These are phyloP conservation scores for Ormyrus rosae DNA, from an alignment of 2,888 invertebrate species.

Conservation along the genomic window DNA sequence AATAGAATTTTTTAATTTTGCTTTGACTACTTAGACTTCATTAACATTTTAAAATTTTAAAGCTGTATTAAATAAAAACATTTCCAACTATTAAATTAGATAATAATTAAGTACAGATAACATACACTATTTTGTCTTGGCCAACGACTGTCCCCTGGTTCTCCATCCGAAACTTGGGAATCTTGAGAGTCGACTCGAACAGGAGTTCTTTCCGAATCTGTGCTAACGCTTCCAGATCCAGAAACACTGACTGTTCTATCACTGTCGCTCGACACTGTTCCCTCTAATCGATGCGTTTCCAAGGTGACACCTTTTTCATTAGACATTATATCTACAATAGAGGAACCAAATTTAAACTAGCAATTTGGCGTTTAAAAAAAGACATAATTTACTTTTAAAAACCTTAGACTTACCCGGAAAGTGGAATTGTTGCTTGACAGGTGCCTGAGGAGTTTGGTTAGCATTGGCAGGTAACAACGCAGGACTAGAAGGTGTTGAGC, in stretches of 20 bases:
- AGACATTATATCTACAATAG: constrained; percentile 67
- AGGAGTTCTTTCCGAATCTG: constrained; percentile 89
- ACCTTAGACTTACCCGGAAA: constrained; percentile 81
- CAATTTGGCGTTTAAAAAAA: neutral
- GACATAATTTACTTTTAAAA: neutral
- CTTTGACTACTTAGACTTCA: too few species aligned
- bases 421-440: constrained; percentile 83
- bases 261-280: constrained; percentile 81
- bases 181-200: constrained; percentile 90
- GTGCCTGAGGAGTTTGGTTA: constrained; percentile 75
- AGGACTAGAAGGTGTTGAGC: constrained; percentile 96
- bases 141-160: constrained; percentile 80
- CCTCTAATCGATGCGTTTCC: constrained; percentile 78
- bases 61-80: constrained; percentile 64
- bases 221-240: constrained; percentile 84
- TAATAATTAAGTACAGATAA: constrained; percentile 36
- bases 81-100: constrained; percentile 5
- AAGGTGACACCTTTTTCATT: constrained; percentile 77
- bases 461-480: constrained; percentile 81
- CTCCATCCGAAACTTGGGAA: constrained; percentile 84
- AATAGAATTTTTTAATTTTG: too few species aligned
- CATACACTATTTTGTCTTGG: constrained; percentile 88
- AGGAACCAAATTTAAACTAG: neutral
- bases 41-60: constrained; percentile 59
- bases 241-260: constrained; percentile 85